A percentile compares a stretch with the other conserved stretches of the same genome.
These are phyloP conservation scores for Micrastur ruficollis DNA, from an alignment of 2,797 vertebrate species.

Conservation along the genomic window DNA sequence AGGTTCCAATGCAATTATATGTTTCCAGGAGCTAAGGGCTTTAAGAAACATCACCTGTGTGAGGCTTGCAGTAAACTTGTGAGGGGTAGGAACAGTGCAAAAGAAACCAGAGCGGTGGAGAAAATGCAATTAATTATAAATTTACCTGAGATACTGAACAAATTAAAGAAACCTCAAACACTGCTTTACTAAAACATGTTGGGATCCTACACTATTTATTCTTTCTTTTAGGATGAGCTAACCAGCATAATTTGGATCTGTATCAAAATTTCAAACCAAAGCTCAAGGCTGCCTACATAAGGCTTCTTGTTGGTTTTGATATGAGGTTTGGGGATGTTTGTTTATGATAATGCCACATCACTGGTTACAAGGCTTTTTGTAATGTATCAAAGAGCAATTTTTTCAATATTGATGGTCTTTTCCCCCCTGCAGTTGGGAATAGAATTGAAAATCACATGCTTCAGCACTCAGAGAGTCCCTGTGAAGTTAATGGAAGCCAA, in stretches of 20 bases:
- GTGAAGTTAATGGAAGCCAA: constrained; percentile 8
- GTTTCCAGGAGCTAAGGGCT: neutral
- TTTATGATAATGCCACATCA: neutral
- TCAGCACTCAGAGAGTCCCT: neutral
- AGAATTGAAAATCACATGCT: neutral
- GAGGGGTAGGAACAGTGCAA: neutral
- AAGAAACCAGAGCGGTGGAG: neutral
- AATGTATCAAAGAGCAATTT: neutral
- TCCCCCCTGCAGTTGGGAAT: neutral
- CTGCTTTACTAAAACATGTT: neutral
- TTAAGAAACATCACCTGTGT: neutral
- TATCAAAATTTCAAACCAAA: neutral
- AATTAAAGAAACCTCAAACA: neutral
- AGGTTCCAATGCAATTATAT: neutral
- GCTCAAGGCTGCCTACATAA: neutral
- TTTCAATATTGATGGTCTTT: neutral
- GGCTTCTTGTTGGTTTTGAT: neutral
- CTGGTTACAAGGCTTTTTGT: neutral
- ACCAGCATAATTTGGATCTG: neutral
- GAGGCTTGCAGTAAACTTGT: neutral
- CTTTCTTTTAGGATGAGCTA: neutral
- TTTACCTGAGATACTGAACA: neutral
- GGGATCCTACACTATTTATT: neutral
- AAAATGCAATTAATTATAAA: neutral
- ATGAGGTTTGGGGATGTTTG: neutral